Evolutionary conservation across 2,797 vertebrate genomes (phyloP).

Genomic region (Scomberomorus guttatus): DNA sequence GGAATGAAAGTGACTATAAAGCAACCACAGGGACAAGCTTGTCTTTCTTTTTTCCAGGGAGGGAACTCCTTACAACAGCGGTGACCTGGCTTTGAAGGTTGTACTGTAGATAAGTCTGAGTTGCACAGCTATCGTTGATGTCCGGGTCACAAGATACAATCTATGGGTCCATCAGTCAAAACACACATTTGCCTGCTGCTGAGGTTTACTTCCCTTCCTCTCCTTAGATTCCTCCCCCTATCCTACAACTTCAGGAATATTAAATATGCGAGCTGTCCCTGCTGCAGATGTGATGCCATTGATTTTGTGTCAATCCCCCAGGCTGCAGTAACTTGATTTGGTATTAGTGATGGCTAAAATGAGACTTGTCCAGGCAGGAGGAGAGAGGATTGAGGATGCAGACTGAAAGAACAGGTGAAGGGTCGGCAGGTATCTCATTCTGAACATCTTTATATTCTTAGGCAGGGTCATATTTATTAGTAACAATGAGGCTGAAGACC

Average conservation of each 20-base stretch:
- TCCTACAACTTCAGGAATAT: conserved; percentile 61
- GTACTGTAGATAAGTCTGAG: conserved; percentile 64
- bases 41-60: not conserved
- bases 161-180: conserved; percentile 63
- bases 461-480: conserved; percentile 11
- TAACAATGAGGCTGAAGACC: not conserved
- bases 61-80: conserved; percentile 21
- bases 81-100: conserved; percentile 9
- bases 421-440: conserved; percentile 33
- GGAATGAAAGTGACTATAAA: conserved; percentile 15
- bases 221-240: not conserved
- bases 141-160: conserved; percentile 66
- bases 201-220: conserved; percentile 21
- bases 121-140: conserved; percentile 37
- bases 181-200: conserved; percentile 23
- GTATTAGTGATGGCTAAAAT: conserved; percentile 69
- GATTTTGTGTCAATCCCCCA: conserved; percentile 69
- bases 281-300: conserved; percentile 59
- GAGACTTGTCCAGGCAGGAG: conserved; percentile 42
- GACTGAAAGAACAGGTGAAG: conserved; percentile 20
- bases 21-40: conserved; percentile 8
- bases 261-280: conserved; percentile 54
- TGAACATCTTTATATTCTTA: conserved; percentile 24
- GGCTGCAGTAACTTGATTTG: conserved; percentile 65
- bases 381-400: not conserved